Evolutionary conservation across 2,888 invertebrate genomes (phyloP).

Genomic region (Neoitamus cyanurus): DNA sequence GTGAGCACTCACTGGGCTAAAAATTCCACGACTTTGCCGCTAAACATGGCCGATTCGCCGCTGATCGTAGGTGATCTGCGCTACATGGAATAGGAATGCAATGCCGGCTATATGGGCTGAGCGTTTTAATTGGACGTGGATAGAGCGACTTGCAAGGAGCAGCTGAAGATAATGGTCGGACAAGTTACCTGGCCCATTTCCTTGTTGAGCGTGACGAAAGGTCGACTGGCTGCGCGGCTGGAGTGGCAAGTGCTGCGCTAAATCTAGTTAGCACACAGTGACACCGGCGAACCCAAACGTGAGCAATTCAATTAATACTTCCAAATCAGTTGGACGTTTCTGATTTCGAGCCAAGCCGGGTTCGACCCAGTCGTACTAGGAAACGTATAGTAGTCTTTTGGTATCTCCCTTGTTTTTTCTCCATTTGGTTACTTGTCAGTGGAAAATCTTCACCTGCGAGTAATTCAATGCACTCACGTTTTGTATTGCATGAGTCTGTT

Average conservation of each 20-base stretch:
- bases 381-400: not conserved
- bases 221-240: not conserved
- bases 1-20: not conserved
- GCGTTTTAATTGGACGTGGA: conserved; percentile 9
- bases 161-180: not conserved
- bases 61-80: conserved; percentile 13
- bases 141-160: not conserved
- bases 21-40: conserved; percentile 37
- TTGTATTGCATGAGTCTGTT: too few species aligned
- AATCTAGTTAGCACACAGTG: not conserved
- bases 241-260: not conserved
- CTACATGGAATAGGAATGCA: not conserved
- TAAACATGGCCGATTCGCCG: not conserved
- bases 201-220: conserved; percentile 37
- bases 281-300: not conserved
- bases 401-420: not conserved
- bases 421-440: not conserved
- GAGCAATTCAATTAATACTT: not conserved
- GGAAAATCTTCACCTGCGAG: not conserved
- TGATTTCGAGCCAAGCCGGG: not conserved
- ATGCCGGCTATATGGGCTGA: not conserved
- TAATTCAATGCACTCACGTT: not conserved
- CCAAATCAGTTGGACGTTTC: not conserved
- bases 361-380: too few species aligned
- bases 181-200: conserved; percentile 11